Conservation (phyloP, 2,888 invertebrate genomes). For the Poecilobothrus nobilitatus region DNA sequence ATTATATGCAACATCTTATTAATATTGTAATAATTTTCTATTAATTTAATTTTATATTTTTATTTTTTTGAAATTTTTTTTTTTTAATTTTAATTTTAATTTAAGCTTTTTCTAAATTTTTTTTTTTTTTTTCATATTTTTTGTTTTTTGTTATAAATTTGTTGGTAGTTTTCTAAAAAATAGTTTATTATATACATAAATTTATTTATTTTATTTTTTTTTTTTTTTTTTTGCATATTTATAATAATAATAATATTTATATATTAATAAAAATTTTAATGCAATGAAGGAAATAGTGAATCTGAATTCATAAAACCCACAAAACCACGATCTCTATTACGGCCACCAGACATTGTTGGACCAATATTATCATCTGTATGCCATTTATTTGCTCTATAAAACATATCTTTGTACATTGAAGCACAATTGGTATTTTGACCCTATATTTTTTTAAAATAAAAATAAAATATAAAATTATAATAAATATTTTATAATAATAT, state of each 20-base stretch:
- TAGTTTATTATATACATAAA: background rate
- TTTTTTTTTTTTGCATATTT: background rate
- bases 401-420: conserved; percentile 82
- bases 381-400: conserved; percentile 58
- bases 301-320: conserved; percentile 9
- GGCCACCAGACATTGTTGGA: background rate
- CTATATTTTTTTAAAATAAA: conserved; percentile 21
- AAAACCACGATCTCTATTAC: conserved; percentile 5
- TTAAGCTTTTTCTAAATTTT: background rate
- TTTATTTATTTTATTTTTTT: background rate
- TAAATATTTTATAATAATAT: background rate
- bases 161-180: background rate
- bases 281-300: conserved; percentile 9
- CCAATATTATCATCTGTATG: conserved; percentile 37
- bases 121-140: background rate
- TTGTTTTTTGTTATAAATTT: background rate
- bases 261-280: conserved; percentile 1
- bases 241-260: background rate
- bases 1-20: conserved; percentile 3
- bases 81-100: background rate
- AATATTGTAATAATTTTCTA: background rate
- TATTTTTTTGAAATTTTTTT: background rate
- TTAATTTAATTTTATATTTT: background rate
- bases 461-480: conserved; percentile 8
- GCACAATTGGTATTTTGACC: conserved; percentile 65